Conservation (phyloP, 2,113 vertebrate species). For the Caranx ignobilis region DNA sequence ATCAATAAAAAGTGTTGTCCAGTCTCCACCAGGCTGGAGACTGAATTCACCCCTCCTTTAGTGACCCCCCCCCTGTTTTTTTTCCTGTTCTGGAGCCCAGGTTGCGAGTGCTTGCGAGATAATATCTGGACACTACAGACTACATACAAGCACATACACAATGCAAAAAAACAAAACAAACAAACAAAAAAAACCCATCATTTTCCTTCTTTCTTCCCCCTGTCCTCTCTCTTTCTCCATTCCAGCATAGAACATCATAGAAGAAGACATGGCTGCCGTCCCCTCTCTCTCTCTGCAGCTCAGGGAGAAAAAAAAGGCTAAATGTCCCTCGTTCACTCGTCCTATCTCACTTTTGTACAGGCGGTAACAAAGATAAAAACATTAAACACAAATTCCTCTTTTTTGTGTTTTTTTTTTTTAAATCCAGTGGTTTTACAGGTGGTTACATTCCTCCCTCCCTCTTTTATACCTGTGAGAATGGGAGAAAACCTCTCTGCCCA, state of each 20-base stretch:
- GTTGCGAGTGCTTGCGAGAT: slow-evolving; percentile 60
- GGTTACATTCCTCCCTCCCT: slow-evolving; percentile 72
- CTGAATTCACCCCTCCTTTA: slow-evolving; percentile 36
- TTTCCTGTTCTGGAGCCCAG: slow-evolving; percentile 22
- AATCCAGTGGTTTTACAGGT: slow-evolving; percentile 50
- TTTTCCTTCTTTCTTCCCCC: slow-evolving; percentile 21
- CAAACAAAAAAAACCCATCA: neutral
- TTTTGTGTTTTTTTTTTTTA: slow-evolving; percentile 40
- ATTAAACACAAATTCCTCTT: slow-evolving; percentile 51
- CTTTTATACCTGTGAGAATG: slow-evolving; percentile 63
- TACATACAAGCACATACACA: slow-evolving; percentile 69
- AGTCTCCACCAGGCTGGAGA: slow-evolving; percentile 40
- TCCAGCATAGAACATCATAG: slow-evolving; percentile 82
- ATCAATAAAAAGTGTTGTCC: slow-evolving; percentile 67
- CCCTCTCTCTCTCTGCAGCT: slow-evolving; percentile 58
- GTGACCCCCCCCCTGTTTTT: slow-evolving; percentile 33
- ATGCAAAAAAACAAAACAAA: slow-evolving; percentile 46
- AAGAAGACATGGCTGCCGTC: slow-evolving; percentile 73
- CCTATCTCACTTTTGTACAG: slow-evolving; percentile 59
- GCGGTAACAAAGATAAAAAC: slow-evolving; percentile 70
- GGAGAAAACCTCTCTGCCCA: slow-evolving; percentile 63
- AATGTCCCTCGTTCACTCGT: slow-evolving; percentile 47
- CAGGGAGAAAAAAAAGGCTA: slow-evolving; percentile 48
- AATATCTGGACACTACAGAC: slow-evolving; percentile 71
- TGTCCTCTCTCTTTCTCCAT: slow-evolving; percentile 79